Evolutionary conservation across 2,797 vertebrate genomes (phyloP), one percentile per base, ranked within the genome.

Genomic region (Gallinago solitaria): DNA sequence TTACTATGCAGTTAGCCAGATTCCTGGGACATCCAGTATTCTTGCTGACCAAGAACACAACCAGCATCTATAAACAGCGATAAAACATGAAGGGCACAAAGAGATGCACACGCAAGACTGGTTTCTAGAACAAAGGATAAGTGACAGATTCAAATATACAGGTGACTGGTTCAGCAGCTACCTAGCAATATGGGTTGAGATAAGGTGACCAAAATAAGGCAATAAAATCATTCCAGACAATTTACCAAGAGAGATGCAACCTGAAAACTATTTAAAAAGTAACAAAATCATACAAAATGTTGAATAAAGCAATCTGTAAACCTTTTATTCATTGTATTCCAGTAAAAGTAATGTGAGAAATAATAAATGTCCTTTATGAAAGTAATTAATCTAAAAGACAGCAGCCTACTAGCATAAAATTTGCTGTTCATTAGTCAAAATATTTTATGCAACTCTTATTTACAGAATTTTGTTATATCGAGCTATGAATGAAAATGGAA

Each of bases 341-440:
- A 53, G 32, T 50, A 63, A 91, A 64, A 88, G 18, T 67, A 69
- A 18, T 1, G 2, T 3, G 5, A 65, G 54, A 47, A 83, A n/a
- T 27, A 83, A 30, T 30, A 83, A 84, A 32, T 24, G 6, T 77
- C 39, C 33, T 76, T 54, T 86, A 67, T 74, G n/a, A 76, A 88
- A 70, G 17, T 0, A 3, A 61, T 57, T 64, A 91, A 80, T 35
- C 25, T 83, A 80, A 81, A 87, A 30, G 64, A n/a, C 32, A 87
- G 80, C 76, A 79, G 43, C 56, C n/a, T 83, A n/a, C 77, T 79
- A 70, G 59, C 23, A 70, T 73, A 65, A 95, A 95, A 67, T 91
- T 85, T 78, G 9, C 24, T 94, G 7, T 60, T 93, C 83, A 79
- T 92, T 77, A 77, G 13, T 48, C 71, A 84, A 89, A 87, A 64